Conservation (phyloP, 2,797 vertebrate species). For the Heteromormyrus szaboi region DNA sequence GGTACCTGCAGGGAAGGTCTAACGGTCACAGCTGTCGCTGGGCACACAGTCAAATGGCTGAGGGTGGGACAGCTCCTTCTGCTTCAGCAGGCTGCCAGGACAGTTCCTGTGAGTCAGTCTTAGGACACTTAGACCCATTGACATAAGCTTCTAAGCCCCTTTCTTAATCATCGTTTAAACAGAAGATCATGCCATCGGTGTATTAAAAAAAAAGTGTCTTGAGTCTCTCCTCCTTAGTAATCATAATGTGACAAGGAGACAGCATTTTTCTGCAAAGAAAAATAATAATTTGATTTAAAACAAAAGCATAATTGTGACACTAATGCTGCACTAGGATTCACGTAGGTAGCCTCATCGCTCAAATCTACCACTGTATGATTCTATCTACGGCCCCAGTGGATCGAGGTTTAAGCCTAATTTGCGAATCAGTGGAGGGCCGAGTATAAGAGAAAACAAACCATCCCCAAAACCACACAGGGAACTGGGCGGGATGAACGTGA, state of each 20-base stretch:
- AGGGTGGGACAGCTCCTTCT: background rate
- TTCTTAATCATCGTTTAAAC: conserved; percentile 2
- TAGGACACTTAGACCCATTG: background rate
- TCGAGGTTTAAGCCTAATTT: conserved; percentile 22
- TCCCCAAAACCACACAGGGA: conserved; percentile 16
- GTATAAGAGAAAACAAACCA: conserved; percentile 15
- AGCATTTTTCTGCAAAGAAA: background rate
- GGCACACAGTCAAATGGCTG: background rate
- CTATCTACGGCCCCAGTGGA: background rate
- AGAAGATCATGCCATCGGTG: background rate
- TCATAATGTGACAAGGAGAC: background rate
- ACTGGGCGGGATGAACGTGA: background rate
- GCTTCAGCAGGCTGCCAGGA: background rate
- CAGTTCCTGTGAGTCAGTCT: background rate
- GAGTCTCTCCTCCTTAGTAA: background rate
- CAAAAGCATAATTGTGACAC: background rate
- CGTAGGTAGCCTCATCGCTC: background rate
- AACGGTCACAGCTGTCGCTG: background rate
- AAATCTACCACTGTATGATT: background rate
- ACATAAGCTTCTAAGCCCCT: background rate
- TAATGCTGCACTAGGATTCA: background rate
- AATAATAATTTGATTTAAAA: background rate
- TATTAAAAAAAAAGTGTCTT: background rate
- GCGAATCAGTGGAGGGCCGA: conserved; percentile 11
- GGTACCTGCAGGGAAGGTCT: conserved; percentile 5